phyloP scores from a whole-genome alignment of 1,140 invertebrate genomes.

The Luehdorfia chinensis region DNA sequence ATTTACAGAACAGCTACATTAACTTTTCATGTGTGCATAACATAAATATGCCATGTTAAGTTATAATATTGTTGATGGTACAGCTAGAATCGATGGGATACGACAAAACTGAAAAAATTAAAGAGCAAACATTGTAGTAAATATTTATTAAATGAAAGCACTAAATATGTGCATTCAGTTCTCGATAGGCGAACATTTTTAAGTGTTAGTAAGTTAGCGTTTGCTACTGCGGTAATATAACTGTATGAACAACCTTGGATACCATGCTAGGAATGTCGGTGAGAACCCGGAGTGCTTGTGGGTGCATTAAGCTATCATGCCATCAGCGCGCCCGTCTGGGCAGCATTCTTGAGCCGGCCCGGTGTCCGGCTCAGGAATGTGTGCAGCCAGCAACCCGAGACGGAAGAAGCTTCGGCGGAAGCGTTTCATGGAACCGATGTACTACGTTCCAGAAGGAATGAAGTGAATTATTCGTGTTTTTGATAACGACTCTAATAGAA shows the following conservation, averaged over 20 bases:
- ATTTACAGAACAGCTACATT: not conserved
- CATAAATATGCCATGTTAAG: not conserved
- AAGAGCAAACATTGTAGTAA: not conserved
- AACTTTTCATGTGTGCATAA: not conserved
- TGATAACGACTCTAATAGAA: not conserved
- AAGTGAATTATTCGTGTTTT: not conserved
- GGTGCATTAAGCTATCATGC: slow-evolving; percentile 62
- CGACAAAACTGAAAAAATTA: no score
- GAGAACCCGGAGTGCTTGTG: slow-evolving; percentile 27
- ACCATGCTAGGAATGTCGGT: slow-evolving; percentile 45
- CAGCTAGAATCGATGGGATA: no score
- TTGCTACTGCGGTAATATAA: slow-evolving; percentile 24
- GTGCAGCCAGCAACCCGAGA: slow-evolving; percentile 68
- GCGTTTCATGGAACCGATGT: slow-evolving; percentile 59
- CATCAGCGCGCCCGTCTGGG: slow-evolving; percentile 51
- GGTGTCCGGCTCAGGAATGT: slow-evolving; percentile 64
- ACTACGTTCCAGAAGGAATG: slow-evolving; percentile 24
- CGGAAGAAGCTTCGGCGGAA: slow-evolving; percentile 73
- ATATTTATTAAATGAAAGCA: not conserved
- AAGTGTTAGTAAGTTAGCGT: not conserved
- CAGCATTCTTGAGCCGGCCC: slow-evolving; percentile 61
- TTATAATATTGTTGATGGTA: no score
- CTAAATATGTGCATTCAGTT: not conserved
- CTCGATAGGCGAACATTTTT: not conserved
- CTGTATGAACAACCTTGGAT: slow-evolving; percentile 43